Evolutionary conservation across 2,113 vertebrate species (phyloP).

Genomic region (Carassius gibelio): DNA sequence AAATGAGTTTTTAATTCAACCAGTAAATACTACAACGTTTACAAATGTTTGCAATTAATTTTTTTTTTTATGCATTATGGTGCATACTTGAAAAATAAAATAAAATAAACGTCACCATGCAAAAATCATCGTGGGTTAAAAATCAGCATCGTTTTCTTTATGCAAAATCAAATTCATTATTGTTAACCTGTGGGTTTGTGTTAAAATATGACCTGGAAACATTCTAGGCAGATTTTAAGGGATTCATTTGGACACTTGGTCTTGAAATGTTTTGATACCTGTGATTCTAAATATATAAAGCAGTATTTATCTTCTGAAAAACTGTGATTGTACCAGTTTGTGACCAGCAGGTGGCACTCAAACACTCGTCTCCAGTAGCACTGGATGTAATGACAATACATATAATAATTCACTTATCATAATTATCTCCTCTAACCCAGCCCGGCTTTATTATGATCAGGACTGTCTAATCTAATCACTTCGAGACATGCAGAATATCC

Average conservation of each 20-base stretch:
- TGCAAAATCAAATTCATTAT: not conserved
- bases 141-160: not conserved
- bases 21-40: too few relatives aligned
- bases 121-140: not conserved
- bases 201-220: not conserved
- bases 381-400: not conserved
- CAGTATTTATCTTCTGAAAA: not conserved
- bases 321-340: not conserved
- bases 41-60: too few relatives aligned
- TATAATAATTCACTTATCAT: not conserved
- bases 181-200: not conserved
- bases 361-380: not conserved
- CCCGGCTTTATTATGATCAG: not conserved
- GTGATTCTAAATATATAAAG: not conserved
- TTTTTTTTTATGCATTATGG: too few relatives aligned
- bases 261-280: not conserved
- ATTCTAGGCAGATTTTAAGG: not conserved
- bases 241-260: too few relatives aligned
- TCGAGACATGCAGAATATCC: not conserved
- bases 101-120: not conserved
- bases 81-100: not conserved
- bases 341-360: constrained; percentile 40
- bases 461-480: not conserved
- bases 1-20: too few relatives aligned
- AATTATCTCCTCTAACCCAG: not conserved